Evolutionary conservation across 2,888 invertebrate genomes (phyloP), one percentile per base, ranked within the genome.

Genomic region (Noctua janthina): DNA sequence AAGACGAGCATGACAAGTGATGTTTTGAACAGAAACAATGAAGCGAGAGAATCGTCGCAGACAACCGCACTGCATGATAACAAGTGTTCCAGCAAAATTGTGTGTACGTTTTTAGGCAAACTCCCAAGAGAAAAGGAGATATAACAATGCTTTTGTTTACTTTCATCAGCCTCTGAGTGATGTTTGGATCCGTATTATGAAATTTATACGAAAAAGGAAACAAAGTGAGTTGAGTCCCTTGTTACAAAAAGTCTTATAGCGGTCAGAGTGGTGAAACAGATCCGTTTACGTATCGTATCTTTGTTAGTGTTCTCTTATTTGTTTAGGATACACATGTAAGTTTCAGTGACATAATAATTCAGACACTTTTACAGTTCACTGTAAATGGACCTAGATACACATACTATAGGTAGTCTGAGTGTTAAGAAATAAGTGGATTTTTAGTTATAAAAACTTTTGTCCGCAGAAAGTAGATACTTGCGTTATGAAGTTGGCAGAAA

Each of bases 111-210:
- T 92, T 91, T 90, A 91, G 91, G 90, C 81, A 91, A 88, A 88
- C 75, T 85, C 85, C 87, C 85, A 69, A 86, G 88, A 84, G 90
- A 86, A 83, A 89, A 89, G 87, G 89, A 89, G 88, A 88, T 90
- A 87, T 91, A 91, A 92, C 92, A 91, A 92, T 90, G 91, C 89
- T 87, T 87, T 91, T 92, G 92, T 92, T 91, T 92, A 91, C 91
- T 92, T 90, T 92, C 91, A 90, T 91, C 92, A 91, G 84, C 54
- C 82, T 86, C 85, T 90, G 92, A 90, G 90, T 90, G 90, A 90
- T 90, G 91, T 89, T 91, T 81, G 79, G 88, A 88, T 88, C 88
- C 85, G 74, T 87, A 87, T 87, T 90, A 91, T 89, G 90, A 90
- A 90, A 90, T 90, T 89, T 88, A 87, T 91, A 85, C 77, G 87